Evolutionary conservation across 2,113 vertebrate genomes (phyloP).

Genomic region (Anhinga rufa): DNA sequence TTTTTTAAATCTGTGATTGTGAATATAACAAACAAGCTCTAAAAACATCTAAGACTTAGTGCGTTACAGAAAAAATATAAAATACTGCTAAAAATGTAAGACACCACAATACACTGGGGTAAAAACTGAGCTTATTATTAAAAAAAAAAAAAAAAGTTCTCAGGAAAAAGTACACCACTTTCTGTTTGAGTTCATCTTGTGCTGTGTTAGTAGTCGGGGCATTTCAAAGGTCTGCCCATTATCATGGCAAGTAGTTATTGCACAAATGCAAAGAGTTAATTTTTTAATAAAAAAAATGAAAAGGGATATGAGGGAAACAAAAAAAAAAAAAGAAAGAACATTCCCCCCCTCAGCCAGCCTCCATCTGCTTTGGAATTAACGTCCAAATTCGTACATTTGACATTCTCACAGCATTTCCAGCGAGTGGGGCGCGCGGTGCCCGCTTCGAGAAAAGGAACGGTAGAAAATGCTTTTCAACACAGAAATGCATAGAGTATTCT

Average conservation of each 20-base stretch:
- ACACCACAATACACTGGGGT: slow-evolving; percentile 71
- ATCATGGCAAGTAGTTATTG: slow-evolving; percentile 82
- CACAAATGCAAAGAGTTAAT: slow-evolving; percentile 77
- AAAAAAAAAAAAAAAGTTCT: slow-evolving; percentile 62
- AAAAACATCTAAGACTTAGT: slow-evolving; percentile 82
- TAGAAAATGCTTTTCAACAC: slow-evolving; percentile 13
- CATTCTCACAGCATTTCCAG: slow-evolving; percentile 44
- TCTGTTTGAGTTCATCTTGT: slow-evolving; percentile 72
- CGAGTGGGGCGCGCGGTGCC: slow-evolving; percentile 7
- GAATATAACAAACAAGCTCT: slow-evolving; percentile 78
- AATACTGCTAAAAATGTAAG: slow-evolving; percentile 83
- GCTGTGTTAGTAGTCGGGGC: slow-evolving; percentile 82
- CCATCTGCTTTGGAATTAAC: slow-evolving; percentile 58
- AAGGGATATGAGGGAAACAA: background rate
- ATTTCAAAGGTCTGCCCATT: slow-evolving; percentile 72
- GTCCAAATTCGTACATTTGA: slow-evolving; percentile 12
- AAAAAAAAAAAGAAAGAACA: background rate
- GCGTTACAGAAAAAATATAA: slow-evolving; percentile 78
- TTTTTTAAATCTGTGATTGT: slow-evolving; percentile 72
- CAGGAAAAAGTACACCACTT: slow-evolving; percentile 72
- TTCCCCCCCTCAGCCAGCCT: background rate
- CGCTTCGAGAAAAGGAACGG: background rate
- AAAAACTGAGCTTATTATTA: slow-evolving; percentile 70
- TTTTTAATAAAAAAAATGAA: slow-evolving; percentile 36
- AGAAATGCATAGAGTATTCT: slow-evolving; percentile 68